Base-by-base conservation (phyloP, 2,797 vertebrate species). In the Lepus townsendii region DNA sequence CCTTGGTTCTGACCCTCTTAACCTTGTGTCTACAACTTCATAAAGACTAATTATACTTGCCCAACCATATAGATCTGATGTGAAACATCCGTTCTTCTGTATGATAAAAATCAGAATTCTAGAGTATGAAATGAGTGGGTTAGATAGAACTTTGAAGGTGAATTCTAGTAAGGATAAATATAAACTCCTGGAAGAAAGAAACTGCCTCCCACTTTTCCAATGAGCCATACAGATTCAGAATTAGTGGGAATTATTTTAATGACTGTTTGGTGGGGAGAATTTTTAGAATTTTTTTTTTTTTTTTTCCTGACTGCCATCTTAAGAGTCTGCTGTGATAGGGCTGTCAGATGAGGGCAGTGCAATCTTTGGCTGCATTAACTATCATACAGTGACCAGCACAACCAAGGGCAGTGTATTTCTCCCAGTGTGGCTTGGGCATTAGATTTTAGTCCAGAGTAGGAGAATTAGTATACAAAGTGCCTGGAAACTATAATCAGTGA, bases 1-100 rank as follows among this genome's bases (percentile, higher is more conserved):
- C 96, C 97, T 97, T 96, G 95, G 97, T 96, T 96, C 94, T 97
- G 96, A 96, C 66, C 96, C 92, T 42, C 82, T 94, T 94, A 50
- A 11, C 14, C 0, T 69, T 66, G 86, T 80, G 63, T 79, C 89
- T 30, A n/a, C 62, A 54, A 13, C n/a, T 72, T 72, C 14, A n/a
- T 73, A 42, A 77, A 88, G 32, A 62, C 50, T 66, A 20, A 14
- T 8, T 57, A 8, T 80, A 5, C 79, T 82, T 57, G 71, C 50
- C 42, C 20, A 3, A 47, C n/a, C 22, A 8, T 76, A 62, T 35
- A 75, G 52, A 83, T 66, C 68, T 77, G 12, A 38, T 30, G 26
- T 38, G 87, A 57, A 65, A 60, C 63, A 80, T 14, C 38, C 60
- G 57, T 11, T 38, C 19, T 72, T 95, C 26, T 87, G 69, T 66